Base-by-base conservation (phyloP, 2,888 invertebrate species). In the Tetragonula carbonaria region DNA sequence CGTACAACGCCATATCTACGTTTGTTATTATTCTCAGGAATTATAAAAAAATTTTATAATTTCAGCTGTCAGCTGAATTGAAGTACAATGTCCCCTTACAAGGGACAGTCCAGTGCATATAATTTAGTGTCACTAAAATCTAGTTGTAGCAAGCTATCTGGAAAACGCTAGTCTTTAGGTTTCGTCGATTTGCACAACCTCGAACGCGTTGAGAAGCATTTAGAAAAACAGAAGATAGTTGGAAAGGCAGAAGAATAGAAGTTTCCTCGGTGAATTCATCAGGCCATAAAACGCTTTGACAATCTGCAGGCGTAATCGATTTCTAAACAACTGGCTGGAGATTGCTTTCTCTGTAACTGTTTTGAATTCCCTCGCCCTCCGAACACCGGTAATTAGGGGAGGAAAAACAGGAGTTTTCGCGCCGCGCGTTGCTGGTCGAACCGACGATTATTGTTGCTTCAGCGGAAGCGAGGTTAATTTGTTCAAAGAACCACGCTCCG, bases 281-380 rank as follows among this genome's bases (percentile, higher is more conserved):
- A 33, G 62, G 38, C 28, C 38, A 71, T 73, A 70, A 79, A 53
- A 57, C 18, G 55, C 82, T 82, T 84, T 79, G 82, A 59, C 55
- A 74, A 80, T 67, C 66, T 73, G 66, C 65, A 45, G 57, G 45
- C 57, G 73, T 75, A 83, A 88, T 86, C 84, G 59, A 79, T 86
- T 77, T 82, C 79, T 72, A 86, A 82, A 86, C 84, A 81, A 78
- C 65, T 51, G 45, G 21, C 53, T 45, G 0, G 33, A n/a, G 14
- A 2, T 21, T n/a, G n/a, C 65, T 23, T 63, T 23, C 51, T 74
- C 59, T 50, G 66, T 63, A 72, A 80, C 74, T 84, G 71, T 80
- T 75, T 77, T 66, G 28, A 74, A 33, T 57, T 74, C 53, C 50
- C 74, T 70, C 16, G 28, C 28, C 28, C 28, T 28, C 28, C 28